These are phyloP conservation scores for Drosophila sechellia DNA, from an alignment of 1,140 invertebrate species.

Conservation along the genomic window DNA sequence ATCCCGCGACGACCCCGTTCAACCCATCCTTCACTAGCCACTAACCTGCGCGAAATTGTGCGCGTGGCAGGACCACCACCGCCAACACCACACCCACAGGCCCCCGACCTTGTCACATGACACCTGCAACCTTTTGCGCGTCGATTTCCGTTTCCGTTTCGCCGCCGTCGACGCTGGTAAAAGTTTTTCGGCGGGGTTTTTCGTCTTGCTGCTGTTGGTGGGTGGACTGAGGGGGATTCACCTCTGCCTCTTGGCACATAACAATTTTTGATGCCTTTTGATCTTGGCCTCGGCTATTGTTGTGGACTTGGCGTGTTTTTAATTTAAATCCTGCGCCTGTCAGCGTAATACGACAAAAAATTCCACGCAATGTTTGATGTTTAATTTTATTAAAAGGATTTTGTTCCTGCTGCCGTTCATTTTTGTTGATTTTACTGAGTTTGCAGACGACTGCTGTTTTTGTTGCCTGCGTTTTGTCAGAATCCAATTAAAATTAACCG, in stretches of 20 bases:
- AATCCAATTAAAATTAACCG: conserved; percentile 83
- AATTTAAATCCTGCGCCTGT: conserved; percentile 79
- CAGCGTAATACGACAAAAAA: conserved; percentile 82
- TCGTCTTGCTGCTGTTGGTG: conserved; percentile 26
- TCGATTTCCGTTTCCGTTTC: conserved; percentile 80
- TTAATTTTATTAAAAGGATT: conserved; percentile 83
- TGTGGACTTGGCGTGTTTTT: conserved; percentile 81
- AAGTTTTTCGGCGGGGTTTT: conserved; percentile 60
- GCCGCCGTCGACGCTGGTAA: conserved; percentile 53
- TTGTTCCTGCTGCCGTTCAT: conserved; percentile 30
- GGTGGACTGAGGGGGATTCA: conserved; percentile 11
- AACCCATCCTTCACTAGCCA: neutral
- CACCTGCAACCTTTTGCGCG: conserved; percentile 81
- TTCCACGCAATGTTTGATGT: conserved; percentile 79
- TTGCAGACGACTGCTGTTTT: conserved; percentile 26
- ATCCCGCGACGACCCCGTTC: conserved; percentile 1
- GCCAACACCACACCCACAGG: conserved; percentile 8
- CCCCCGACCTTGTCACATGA: conserved; percentile 73
- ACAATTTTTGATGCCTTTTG: conserved; percentile 79
- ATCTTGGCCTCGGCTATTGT: conserved; percentile 64
- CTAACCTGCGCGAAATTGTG: conserved; percentile 48
- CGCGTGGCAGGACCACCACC: conserved; percentile 20
- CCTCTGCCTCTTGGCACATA: conserved; percentile 48
- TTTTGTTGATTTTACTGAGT: conserved; percentile 54
- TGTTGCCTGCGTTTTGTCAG: conserved; percentile 54